Base-by-base conservation (phyloP, 1,140 invertebrate genomes). In the Drosophila kurseongensis region DNA sequence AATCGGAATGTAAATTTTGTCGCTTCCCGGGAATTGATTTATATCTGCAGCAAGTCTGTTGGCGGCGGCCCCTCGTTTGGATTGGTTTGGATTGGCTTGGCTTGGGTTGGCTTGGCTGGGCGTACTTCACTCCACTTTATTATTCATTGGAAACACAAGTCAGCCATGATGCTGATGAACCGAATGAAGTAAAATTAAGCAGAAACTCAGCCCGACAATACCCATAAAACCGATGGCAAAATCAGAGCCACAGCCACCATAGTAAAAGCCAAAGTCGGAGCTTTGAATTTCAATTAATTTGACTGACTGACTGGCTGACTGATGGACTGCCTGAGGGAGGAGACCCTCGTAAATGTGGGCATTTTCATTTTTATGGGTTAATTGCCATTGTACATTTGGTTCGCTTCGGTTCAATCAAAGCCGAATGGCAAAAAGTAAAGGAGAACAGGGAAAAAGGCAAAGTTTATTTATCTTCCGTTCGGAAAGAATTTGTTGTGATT, bases 281-380 rank as follows among this genome's bases (percentile, higher is more conserved):
- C 83, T 89, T 88, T 86, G 83, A 88, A 86, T 86, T 86, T 86
- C 75, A 86, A 89, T 88, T 89, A 89, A 88, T 89, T 89, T 78
- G 76, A 58, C 75, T 61, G 75, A 69, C 51, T 57, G 44, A 61
- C 35, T 52, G 59, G 29, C 45, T 58, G 59, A 51, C 55, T 58
- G 56, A 56, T 52, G 32, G 54, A 29, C 29, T 60, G 77, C 65
- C 59, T 45, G 13, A 50, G 63, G 65, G 36, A 51, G 65, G 38
- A 41, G 66, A 38, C 23, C 42, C 60, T 66, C 67, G 78, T 89
- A 78, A 89, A 79, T 79, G 84, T 88, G 84, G 79, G 79, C 62
- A 88, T 89, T 89, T 89, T 83, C 66, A 83, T 80, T 67, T 88
- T 88, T 80, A 89, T 88, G 83, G 76, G 83, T 89, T 88, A 88